Percentiles rank a stretch among this genome's conserved stretches.
phyloP scores from a whole-genome alignment of 2,888 invertebrate species.

The Mimas tiliae region DNA sequence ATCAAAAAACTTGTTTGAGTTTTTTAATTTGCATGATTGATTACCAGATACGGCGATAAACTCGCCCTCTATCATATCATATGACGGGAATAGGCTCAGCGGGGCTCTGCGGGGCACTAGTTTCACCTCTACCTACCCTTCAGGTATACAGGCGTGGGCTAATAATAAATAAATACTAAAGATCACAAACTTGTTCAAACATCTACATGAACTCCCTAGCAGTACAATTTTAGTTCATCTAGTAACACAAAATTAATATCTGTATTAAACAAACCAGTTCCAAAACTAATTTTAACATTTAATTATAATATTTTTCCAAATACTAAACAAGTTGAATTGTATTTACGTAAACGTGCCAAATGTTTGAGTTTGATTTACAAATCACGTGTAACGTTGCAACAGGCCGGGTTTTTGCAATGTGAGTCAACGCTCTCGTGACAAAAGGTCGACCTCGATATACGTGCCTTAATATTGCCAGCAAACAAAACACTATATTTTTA shows the following conservation, averaged over 20 bases:
- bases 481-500: neutral
- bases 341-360: constrained; percentile 8
- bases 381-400: neutral
- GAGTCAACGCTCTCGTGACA: constrained; percentile 1
- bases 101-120: too few species aligned
- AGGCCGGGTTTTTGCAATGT: neutral
- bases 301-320: constrained; percentile 23
- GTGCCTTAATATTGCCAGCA: neutral
- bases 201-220: too few species aligned
- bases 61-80: too few species aligned
- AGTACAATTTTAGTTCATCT: too few species aligned
- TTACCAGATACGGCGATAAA: too few species aligned
- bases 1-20: too few species aligned
- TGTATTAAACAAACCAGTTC: neutral
- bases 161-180: too few species aligned
- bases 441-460: neutral
- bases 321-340: constrained; percentile 5
- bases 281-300: constrained; percentile 27
- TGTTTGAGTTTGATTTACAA: constrained; percentile 1
- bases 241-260: neutral
- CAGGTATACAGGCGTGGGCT: too few species aligned
- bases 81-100: too few species aligned
- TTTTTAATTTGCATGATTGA: too few species aligned
- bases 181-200: too few species aligned
- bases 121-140: too few species aligned